Evolutionary conservation across 2,888 invertebrate species (phyloP).

Genomic region (Agrotis segetum): DNA sequence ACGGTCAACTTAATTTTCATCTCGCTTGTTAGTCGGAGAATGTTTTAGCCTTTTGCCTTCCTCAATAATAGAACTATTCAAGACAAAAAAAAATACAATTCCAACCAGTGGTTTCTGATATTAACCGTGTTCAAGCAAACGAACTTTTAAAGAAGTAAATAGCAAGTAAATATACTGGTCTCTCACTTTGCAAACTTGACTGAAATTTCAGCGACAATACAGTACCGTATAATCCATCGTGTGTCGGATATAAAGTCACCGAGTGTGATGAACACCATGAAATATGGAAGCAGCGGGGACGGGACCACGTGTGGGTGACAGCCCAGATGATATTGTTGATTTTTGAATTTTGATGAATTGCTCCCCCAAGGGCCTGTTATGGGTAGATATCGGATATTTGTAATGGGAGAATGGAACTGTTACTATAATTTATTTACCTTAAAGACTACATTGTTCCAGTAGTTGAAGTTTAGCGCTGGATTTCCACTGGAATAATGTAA

Average conservation of each 20-base stretch:
- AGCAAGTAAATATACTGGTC: too few relatives aligned
- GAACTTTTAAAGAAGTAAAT: too few relatives aligned
- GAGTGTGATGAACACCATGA: constrained; percentile 38
- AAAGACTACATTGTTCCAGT: too few relatives aligned
- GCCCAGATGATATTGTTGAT: constrained; percentile 37
- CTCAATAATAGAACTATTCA: too few relatives aligned
- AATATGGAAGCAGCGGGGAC: constrained; percentile 46
- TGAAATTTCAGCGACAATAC: not conserved
- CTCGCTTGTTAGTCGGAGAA: too few relatives aligned
- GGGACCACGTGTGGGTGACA: constrained; percentile 49
- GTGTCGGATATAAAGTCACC: constrained; percentile 21
- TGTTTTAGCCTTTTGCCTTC: too few relatives aligned
- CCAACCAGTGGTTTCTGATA: too few relatives aligned
- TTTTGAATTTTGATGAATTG: constrained; percentile 62
- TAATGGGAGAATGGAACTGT: not conserved
- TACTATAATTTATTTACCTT: too few relatives aligned
- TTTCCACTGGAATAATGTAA: too few relatives aligned
- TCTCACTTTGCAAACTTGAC: not conserved
- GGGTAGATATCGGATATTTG: not conserved
- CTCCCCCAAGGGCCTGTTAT: constrained; percentile 19
- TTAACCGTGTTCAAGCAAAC: too few relatives aligned
- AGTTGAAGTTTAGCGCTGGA: too few relatives aligned
- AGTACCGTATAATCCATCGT: constrained; percentile 9
- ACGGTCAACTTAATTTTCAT: not conserved
- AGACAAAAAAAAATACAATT: too few relatives aligned